Evolutionary conservation across 2,888 invertebrate species (phyloP), one percentile per base, ranked within the genome.

Genomic region (Erpobdella octoculata): DNA sequence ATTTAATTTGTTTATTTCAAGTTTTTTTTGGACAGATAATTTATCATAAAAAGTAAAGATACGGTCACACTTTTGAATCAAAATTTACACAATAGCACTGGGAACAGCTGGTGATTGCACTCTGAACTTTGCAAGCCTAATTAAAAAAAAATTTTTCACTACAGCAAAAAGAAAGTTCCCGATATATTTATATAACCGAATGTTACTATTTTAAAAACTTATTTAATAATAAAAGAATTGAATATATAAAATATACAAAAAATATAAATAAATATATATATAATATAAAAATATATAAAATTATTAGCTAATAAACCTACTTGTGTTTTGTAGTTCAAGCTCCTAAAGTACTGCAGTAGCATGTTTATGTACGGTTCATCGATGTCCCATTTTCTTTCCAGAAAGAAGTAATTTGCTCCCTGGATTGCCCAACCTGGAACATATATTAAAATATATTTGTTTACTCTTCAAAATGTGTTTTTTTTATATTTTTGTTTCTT

Each of bases 351-450:
- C 76, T 89, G 87, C 21, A 91, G 85, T 73, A 89, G 88, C 73
- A 88, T 86, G 1, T 87, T 84, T 62, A 93, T 83, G 72, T 88
- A 87, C 8, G 71, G 70, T 67, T 80, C 76, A 80, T 93, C 93
- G 72, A 87, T 86, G 73, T 88, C 88, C 91, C 93, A 93, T 75
- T 87, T 88, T 71, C 93, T 87, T 76, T 90, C 89, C 77, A 93
- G 88, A 81, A 91, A 93, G 70, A 93, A 86, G 83, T 90, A 93
- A 77, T 88, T 89, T 74, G 90, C 89, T 79, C 90, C 84, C 83
- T 92, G 92, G 92, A 93, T 93, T 77, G 92, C 90, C 86, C 86
- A 86, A 3, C 86, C 85, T 84, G 75, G 25, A 37, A 48, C 18
- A 15, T 15, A 59, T 12, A 67, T n/a, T 6, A n/a, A 66, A n/a